phyloP scores from a whole-genome alignment of 2,888 invertebrate species.

The Parapristionchus giblindavisi region DNA sequence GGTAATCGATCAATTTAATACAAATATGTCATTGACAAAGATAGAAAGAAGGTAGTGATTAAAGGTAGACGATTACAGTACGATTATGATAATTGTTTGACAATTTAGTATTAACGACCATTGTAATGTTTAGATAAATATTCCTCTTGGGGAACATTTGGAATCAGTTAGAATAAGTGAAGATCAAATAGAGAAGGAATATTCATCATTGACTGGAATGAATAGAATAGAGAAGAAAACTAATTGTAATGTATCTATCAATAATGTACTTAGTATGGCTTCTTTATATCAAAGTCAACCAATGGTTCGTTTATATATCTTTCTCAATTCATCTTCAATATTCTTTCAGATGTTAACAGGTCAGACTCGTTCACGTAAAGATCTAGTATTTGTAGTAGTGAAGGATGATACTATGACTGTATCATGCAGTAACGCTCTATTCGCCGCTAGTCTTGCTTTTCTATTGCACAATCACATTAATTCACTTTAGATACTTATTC shows the following conservation, averaged over 20 bases:
- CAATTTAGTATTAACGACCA: not conserved
- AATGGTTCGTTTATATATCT: not conserved
- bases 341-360: conserved; percentile 46
- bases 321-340: not conserved
- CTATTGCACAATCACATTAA: conserved; percentile 18
- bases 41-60: too few relatives aligned
- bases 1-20: too few relatives aligned
- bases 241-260: not conserved
- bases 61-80: too few relatives aligned
- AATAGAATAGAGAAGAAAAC: conserved; percentile 41
- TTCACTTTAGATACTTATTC: not conserved
- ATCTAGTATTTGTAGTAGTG: conserved; percentile 46
- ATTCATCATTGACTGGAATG: conserved; percentile 47
- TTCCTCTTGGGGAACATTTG: conserved; percentile 56
- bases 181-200: conserved; percentile 47
- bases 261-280: conserved; percentile 3
- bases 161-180: conserved; percentile 48
- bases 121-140: not conserved
- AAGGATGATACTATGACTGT: conserved; percentile 1
- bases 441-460: conserved; percentile 30
- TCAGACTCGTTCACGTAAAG: conserved; percentile 54
- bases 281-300: not conserved
- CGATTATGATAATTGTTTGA: not conserved
- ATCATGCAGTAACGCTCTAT: conserved; percentile 20
- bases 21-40: too few relatives aligned